These are phyloP conservation scores for Botrylloides violaceus DNA, from an alignment of 23 tunicate genomes.

Conservation along the genomic window DNA sequence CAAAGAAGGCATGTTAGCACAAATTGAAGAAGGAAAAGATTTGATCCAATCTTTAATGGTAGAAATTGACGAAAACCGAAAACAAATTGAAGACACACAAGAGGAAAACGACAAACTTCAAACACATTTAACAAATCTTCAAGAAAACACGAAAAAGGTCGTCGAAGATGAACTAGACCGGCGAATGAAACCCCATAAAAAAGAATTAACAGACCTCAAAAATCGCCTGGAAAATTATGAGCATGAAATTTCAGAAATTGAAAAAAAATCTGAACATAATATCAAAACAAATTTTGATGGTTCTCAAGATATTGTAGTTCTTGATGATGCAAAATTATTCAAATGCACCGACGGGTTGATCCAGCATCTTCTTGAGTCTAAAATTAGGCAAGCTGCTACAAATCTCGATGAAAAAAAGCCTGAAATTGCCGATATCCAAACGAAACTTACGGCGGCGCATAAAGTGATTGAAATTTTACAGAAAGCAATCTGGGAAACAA, in stretches of 20 bases:
- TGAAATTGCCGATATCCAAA: too few relatives aligned
- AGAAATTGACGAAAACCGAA: background rate
- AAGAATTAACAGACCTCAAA: background rate
- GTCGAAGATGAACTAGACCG: background rate
- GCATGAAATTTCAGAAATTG: background rate
- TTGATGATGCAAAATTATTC: background rate
- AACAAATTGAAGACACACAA: slow-evolving; percentile 5
- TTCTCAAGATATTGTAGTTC: background rate
- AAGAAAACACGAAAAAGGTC: background rate
- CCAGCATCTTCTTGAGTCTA: background rate
- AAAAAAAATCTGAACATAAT: background rate
- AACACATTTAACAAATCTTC: background rate
- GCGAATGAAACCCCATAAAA: too few relatives aligned
- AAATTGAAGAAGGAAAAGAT: background rate
- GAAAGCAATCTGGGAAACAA: too few relatives aligned
- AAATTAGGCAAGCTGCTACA: background rate
- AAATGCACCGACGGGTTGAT: background rate
- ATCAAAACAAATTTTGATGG: background rate
- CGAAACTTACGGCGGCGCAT: too few relatives aligned
- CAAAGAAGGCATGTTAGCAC: background rate
- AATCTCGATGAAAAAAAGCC: too few relatives aligned
- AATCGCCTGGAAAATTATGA: background rate
- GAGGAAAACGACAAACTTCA: slow-evolving; percentile 6
- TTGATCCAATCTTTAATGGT: background rate
- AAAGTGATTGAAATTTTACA: too few relatives aligned